Evolutionary conservation across 2,113 vertebrate genomes (phyloP).

Genomic region (Maccullochella peelii): DNA sequence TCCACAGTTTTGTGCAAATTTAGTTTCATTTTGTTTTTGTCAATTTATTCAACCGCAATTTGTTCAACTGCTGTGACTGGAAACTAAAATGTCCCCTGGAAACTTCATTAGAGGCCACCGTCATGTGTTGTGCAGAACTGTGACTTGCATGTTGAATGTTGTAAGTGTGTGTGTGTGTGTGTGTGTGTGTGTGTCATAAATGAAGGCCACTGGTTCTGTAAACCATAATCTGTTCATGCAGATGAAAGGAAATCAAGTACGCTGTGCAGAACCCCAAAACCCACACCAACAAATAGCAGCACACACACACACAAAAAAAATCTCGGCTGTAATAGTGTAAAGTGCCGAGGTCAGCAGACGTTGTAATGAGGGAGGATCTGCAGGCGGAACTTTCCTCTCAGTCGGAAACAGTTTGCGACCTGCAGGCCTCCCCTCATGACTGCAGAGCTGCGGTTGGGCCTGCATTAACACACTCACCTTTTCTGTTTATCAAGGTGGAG

Average conservation of each 20-base stretch:
- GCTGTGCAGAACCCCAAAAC: conserved; percentile 10
- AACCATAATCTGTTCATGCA: conserved; percentile 26
- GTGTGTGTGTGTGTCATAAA: not conserved
- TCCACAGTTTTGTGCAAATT: not conserved
- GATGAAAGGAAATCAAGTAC: not conserved
- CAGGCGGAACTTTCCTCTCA: conserved; percentile 29
- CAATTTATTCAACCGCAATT: not conserved
- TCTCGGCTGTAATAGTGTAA: not conserved
- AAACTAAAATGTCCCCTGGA: conserved; percentile 38
- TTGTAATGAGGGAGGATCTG: conserved; percentile 39
- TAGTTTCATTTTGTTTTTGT: too few species aligned
- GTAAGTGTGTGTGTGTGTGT: conserved; percentile 1
- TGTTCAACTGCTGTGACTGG: conserved; percentile 13
- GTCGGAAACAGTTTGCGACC: conserved; percentile 40
- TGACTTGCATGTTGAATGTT: conserved; percentile 39
- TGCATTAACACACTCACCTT: conserved; percentile 26
- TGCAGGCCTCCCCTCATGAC: conserved; percentile 38
- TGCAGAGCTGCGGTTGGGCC: conserved; percentile 31
- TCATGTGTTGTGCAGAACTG: conserved; percentile 33
- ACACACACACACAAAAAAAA: not conserved
- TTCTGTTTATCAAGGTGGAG: conserved; percentile 13
- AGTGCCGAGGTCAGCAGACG: conserved; percentile 36
- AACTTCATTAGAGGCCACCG: conserved; percentile 21
- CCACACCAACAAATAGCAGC: conserved; percentile 2
- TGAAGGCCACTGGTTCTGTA: conserved; percentile 8